Percentiles rank a stretch among this genome's conserved stretches.
Conservation (phyloP, 1,140 invertebrate genomes). For the Coptotermes formosanus region DNA sequence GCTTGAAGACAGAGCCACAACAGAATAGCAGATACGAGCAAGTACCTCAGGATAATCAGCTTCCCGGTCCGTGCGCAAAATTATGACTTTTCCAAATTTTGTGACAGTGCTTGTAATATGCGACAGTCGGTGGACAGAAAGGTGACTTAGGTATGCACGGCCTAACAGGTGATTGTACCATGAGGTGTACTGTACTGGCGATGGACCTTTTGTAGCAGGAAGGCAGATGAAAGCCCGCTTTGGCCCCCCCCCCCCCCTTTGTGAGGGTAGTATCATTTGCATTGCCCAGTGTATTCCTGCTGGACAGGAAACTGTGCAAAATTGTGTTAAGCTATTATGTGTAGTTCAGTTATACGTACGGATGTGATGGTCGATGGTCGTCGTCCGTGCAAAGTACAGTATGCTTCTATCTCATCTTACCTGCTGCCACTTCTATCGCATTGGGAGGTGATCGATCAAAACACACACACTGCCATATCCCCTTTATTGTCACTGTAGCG, state of each 20-base stretch:
- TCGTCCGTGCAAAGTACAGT: background rate
- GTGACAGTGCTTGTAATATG: too few species aligned
- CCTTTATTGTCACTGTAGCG: background rate
- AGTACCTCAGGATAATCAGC: too few species aligned
- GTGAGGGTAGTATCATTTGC: background rate
- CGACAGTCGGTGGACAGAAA: too few species aligned
- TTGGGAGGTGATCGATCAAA: background rate
- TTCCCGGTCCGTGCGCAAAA: too few species aligned
- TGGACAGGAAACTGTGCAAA: background rate
- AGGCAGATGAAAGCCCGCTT: background rate
- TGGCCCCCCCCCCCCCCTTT: too few species aligned
- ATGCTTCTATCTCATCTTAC: background rate
- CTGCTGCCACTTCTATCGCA: background rate
- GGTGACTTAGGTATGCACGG: too few species aligned
- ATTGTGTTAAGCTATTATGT: constrained; percentile 3
- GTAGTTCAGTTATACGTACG: background rate
- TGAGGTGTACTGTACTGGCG: background rate
- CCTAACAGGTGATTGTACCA: background rate
- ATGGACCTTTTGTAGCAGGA: background rate
- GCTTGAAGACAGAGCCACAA: too few species aligned
- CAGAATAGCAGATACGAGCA: too few species aligned
- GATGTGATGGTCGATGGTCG: too few species aligned
- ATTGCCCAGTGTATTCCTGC: background rate
- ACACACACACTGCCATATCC: background rate
- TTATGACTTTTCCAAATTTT: too few species aligned